Evolutionary conservation across 2,888 invertebrate species (phyloP).

Genomic region (Synergus japonicus): DNA sequence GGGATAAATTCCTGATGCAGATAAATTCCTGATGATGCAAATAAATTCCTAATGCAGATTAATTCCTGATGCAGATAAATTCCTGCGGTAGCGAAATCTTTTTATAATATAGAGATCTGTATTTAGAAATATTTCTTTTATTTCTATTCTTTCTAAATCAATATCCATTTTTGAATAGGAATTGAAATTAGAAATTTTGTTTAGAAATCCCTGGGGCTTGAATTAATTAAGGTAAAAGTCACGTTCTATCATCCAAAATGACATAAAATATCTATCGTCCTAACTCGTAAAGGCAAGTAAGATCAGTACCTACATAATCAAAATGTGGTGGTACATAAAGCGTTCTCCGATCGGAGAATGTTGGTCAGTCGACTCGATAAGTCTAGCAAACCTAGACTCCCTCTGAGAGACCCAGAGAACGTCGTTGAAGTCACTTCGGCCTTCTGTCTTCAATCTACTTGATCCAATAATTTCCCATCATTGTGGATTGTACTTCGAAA

Average conservation of each 20-base stretch:
- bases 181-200: background rate
- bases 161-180: background rate
- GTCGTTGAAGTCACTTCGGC: background rate
- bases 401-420: background rate
- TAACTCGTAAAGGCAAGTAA: background rate
- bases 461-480: background rate
- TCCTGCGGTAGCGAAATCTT: background rate
- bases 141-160: background rate
- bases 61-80: too few species aligned
- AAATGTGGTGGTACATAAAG: constrained; percentile 42
- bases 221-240: background rate
- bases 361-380: constrained; percentile 43
- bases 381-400: constrained; percentile 21
- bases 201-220: background rate
- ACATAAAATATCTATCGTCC: constrained; percentile 15
- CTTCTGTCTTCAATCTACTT: background rate
- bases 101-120: background rate
- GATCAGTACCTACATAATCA: background rate
- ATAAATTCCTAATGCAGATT: too few species aligned
- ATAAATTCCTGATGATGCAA: too few species aligned
- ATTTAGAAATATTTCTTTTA: background rate
- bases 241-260: background rate
- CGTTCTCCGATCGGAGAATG: constrained; percentile 41
- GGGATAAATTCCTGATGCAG: too few species aligned
- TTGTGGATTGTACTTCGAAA: background rate